Conservation (phyloP, 2,113 vertebrate species). For the Oenanthe oenanthe region DNA sequence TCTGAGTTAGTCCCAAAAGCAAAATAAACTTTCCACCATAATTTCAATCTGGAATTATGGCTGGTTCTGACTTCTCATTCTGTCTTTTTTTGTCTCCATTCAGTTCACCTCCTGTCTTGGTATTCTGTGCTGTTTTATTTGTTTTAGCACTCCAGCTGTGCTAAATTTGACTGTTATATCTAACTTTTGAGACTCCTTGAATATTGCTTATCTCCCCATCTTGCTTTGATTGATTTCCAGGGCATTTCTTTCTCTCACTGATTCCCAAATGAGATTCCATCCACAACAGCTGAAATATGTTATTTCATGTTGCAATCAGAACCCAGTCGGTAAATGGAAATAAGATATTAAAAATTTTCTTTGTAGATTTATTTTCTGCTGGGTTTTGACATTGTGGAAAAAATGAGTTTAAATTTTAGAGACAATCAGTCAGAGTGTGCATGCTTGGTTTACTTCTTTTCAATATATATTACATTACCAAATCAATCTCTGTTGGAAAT, state of each 20-base stretch:
- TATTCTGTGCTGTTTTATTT: background rate
- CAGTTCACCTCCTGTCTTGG: background rate
- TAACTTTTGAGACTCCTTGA: background rate
- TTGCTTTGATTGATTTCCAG: background rate
- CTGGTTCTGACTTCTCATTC: background rate
- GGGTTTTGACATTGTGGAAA: background rate
- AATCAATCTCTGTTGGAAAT: background rate
- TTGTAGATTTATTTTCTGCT: background rate
- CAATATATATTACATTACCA: background rate
- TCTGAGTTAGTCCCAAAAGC: background rate
- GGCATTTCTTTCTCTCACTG: background rate
- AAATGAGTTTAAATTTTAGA: background rate
- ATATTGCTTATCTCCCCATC: background rate
- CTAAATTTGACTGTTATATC: background rate
- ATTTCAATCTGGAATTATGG: background rate
- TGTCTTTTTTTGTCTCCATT: background rate
- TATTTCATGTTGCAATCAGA: background rate
- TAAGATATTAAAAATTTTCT: background rate
- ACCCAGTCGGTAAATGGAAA: background rate
- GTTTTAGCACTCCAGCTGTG: background rate
- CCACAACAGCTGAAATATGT: background rate
- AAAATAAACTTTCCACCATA: background rate
- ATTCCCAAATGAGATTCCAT: background rate
- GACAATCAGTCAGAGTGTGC: background rate
- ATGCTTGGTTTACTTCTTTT: background rate